Base-by-base conservation (phyloP, 2,797 vertebrate species). In the Sorex maritimensis region DNA sequence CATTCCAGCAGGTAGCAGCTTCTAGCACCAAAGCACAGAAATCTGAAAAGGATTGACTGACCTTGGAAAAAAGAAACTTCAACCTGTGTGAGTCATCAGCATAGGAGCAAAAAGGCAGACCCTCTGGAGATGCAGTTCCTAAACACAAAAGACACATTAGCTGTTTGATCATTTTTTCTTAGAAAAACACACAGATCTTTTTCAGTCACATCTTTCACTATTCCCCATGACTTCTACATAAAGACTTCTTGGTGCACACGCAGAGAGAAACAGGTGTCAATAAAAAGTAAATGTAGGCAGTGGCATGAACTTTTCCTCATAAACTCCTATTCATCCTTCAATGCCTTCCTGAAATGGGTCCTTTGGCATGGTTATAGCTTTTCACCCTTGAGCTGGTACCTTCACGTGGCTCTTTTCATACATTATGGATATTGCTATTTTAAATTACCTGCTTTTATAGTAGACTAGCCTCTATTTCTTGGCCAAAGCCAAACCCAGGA, bases 241-340 rank as follows among this genome's bases (percentile, higher is more conserved):
- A 63, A 85, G n/a, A 21, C 38, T 58, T 92, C 49, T 67, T 61
- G 38, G 73, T 13, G 61, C 19, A 75, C 15, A 41, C 8, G 58
- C 8, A 30, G 15, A 72, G 15, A 90, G 30, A 61, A 5, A 63
- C 6, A n/a, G 34, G 5, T 69, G 55, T 73, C 12, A 44, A 55
- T 75, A 52, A 44, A 79, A 91, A n/a, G 12, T 61, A 52, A 15
- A 11, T 52, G 2, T 67, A 52, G 24, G 0, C 8, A 65, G 23
- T 28, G 67, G 30, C 8, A 24, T 63, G 67, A 12, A 78, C 10
- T 71, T 17, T 19, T 79, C 9, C 13, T 84, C 58, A 89, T 1
- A 2, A 91, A 92, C 28, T 93, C 55, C 78, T 94, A 71, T 1
- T 72, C 38, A 58, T 1, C 6, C 61, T 83, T 90, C 38, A 85